Conservation (phyloP, 2,888 invertebrate genomes). For the Leptinotarsa peninsularis region DNA sequence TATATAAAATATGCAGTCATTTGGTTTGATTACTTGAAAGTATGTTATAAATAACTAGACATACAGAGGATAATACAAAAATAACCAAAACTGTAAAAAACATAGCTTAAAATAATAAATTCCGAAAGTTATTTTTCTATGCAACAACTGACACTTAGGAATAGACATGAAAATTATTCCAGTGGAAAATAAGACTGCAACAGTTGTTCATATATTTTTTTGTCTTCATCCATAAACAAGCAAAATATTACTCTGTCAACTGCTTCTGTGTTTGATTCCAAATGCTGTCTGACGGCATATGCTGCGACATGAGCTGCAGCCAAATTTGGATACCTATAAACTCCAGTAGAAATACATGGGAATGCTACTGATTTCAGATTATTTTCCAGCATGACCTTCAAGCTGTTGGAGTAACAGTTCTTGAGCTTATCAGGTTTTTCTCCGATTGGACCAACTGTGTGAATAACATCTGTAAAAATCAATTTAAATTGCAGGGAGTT, state of each 20-base stretch:
- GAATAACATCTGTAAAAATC: constrained; percentile 81
- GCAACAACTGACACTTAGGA: background rate
- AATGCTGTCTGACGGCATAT: constrained; percentile 73
- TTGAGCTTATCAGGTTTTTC: constrained; percentile 74
- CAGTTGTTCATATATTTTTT: constrained; percentile 77
- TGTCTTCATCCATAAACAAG: constrained; percentile 79
- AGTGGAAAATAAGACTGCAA: constrained; percentile 80
- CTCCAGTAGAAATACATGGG: constrained; percentile 92
- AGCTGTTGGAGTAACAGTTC: constrained; percentile 78
- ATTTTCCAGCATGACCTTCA: constrained; percentile 71
- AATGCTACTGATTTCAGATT: constrained; percentile 80
- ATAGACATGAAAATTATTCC: constrained; percentile 52
- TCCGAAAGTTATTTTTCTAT: background rate
- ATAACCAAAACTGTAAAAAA: background rate
- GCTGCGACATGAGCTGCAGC: constrained; percentile 83
- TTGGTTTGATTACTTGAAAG: background rate
- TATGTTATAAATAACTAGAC: background rate
- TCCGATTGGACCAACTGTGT: constrained; percentile 89
- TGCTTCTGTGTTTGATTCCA: constrained; percentile 69
- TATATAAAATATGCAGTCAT: background rate
- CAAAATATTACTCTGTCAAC: constrained; percentile 85
- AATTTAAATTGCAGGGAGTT: constrained; percentile 24
- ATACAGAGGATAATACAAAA: background rate
- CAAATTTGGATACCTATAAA: constrained; percentile 87
- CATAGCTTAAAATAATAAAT: background rate